phyloP scores from a whole-genome alignment of 2,113 vertebrate species.

The Pelodiscus sinensis region DNA sequence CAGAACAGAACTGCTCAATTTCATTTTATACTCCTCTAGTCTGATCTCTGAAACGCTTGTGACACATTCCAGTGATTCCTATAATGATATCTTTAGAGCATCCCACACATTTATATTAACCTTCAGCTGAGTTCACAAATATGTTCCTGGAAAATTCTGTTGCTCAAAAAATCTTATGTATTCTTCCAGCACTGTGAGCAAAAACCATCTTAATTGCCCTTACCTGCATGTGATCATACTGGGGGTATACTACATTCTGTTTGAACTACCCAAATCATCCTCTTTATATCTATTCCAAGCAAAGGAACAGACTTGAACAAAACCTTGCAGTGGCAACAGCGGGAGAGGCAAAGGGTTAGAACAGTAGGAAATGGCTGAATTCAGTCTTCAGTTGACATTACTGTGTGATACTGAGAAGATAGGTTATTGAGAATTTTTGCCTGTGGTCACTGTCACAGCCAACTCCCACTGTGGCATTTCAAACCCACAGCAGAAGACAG shows the following conservation, averaged over 20 bases:
- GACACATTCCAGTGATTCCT: not conserved
- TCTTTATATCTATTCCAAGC: not conserved
- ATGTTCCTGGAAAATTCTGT: fast-evolving
- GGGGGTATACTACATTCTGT: not conserved
- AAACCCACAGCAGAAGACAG: not conserved
- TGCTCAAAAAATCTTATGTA: not conserved
- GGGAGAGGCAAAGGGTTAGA: not conserved
- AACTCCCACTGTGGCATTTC: not conserved
- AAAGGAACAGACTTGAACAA: not conserved
- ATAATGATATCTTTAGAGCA: not conserved
- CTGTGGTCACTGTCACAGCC: not conserved
- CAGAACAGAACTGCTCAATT: conserved; percentile 19
- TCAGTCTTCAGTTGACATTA: not conserved
- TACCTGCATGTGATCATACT: fast-evolving
- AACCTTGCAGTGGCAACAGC: not conserved
- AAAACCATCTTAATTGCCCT: not conserved
- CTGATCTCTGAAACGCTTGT: not conserved
- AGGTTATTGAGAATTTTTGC: not conserved
- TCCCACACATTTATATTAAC: not conserved
- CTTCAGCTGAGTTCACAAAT: not conserved
- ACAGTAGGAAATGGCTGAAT: not conserved
- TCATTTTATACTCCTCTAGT: not conserved
- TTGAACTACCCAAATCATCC: not conserved
- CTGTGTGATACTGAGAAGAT: not conserved
- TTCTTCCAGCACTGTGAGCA: fast-evolving